Conservation (phyloP, 2,888 invertebrate genomes). For the Lepidocyrtinus sp. region DNA sequence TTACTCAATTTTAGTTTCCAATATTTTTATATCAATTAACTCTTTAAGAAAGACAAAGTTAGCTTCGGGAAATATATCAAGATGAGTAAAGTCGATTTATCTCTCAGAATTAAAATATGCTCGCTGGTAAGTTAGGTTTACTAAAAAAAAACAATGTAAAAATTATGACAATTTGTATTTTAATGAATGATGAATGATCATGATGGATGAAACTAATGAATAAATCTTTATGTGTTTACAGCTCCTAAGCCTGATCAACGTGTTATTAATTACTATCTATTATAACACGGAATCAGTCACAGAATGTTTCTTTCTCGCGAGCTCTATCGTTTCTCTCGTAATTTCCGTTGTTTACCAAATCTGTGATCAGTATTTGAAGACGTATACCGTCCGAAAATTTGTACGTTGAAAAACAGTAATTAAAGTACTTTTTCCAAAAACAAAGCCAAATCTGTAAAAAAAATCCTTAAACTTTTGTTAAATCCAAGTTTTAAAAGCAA, state of each 20-base stretch:
- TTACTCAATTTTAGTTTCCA: not conserved
- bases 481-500: constrained; percentile 4
- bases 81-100: constrained; percentile 51
- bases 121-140: constrained; percentile 58
- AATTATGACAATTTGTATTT: constrained; percentile 24
- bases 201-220: too few species aligned
- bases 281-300: constrained; percentile 55
- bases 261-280: constrained; percentile 55
- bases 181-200: too few species aligned
- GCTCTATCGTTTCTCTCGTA: constrained; percentile 47
- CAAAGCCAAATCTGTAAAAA: constrained; percentile 9
- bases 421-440: not conserved
- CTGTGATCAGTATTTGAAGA: constrained; percentile 61
- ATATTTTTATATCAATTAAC: not conserved
- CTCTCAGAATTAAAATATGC: constrained; percentile 55
- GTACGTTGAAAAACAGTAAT: constrained; percentile 41
- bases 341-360: constrained; percentile 59
- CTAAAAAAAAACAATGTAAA: constrained; percentile 25
- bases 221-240: constrained; percentile 38
- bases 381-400: constrained; percentile 58
- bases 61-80: constrained; percentile 26
- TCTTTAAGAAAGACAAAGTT: not conserved
- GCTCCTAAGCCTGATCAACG: constrained; percentile 60
- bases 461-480: too few species aligned
- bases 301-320: constrained; percentile 58